Percentiles rank a stretch among this genome's conserved stretches.
These are phyloP conservation scores for cattle (Bos taurus) DNA, from an alignment of 2,113 vertebrate genomes.

Conservation along the genomic window DNA sequence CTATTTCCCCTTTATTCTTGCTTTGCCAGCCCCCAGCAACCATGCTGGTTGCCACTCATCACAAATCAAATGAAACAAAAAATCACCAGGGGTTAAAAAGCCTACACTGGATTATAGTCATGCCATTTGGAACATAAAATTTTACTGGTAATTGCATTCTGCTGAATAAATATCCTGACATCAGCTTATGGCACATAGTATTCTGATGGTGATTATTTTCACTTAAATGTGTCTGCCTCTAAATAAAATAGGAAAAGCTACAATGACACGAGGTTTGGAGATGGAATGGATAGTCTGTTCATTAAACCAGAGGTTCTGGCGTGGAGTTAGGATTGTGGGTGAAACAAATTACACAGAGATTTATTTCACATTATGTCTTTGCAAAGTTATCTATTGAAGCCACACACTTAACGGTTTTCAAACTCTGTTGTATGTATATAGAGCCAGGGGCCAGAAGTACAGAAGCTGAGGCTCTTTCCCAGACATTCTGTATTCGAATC, in stretches of 20 bases:
- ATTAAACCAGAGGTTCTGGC: background rate
- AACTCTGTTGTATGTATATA: background rate
- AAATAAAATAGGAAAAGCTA: slow-evolving; percentile 36
- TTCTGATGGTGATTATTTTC: slow-evolving; percentile 74
- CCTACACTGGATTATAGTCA: slow-evolving; percentile 79
- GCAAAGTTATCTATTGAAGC: background rate
- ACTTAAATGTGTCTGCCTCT: slow-evolving; percentile 70
- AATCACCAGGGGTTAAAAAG: slow-evolving; percentile 75
- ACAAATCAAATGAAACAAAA: background rate
- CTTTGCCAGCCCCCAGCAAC: no score
- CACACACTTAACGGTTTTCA: background rate
- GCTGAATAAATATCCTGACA: slow-evolving; percentile 76
- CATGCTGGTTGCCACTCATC: no score
- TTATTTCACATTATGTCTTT: background rate
- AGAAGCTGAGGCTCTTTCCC: background rate
- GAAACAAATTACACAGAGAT: background rate
- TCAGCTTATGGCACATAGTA: slow-evolving; percentile 71
- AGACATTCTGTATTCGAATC: background rate
- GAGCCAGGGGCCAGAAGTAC: background rate
- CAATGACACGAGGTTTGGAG: slow-evolving; percentile 43
- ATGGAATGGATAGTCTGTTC: slow-evolving; percentile 8
- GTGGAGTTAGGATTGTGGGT: background rate
- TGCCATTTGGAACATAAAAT: slow-evolving; percentile 74
- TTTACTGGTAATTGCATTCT: slow-evolving; percentile 76
- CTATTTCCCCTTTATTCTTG: no score